Percentiles rank a stretch among this genome's conserved stretches.
Evolutionary conservation across 2,888 invertebrate species (phyloP).

Genomic region (Belgica antarctica): DNA sequence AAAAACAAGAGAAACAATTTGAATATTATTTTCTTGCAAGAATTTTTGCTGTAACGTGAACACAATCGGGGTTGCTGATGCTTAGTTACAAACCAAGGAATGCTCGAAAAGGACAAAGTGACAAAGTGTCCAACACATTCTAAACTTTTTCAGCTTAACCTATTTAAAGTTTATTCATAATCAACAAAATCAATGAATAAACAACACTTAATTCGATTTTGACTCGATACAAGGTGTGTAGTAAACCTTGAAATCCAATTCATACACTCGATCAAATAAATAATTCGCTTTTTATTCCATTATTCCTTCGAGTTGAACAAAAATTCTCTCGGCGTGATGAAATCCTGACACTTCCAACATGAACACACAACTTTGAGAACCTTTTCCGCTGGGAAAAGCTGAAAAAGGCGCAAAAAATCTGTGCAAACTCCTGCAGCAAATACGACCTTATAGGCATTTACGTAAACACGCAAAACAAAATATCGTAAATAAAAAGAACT

Average conservation of each 20-base stretch:
- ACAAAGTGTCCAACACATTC: too few species aligned
- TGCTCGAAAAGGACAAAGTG: neutral
- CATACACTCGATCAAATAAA: neutral
- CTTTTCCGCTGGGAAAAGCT: neutral
- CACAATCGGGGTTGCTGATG: too few species aligned
- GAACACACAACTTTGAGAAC: neutral
- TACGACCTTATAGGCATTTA: slow-evolving; percentile 31
- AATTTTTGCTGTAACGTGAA: too few species aligned
- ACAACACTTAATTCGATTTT: neutral
- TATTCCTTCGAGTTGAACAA: neutral
- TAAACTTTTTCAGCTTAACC: too few species aligned
- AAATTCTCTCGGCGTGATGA: neutral
- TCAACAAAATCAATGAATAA: too few species aligned
- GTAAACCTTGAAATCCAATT: slow-evolving; percentile 28
- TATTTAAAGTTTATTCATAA: too few species aligned
- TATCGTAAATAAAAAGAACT: slow-evolving; percentile 27
- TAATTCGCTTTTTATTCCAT: neutral
- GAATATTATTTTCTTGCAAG: too few species aligned
- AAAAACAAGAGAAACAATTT: neutral
- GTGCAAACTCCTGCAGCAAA: neutral
- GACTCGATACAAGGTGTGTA: neutral
- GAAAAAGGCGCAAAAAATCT: slow-evolving; percentile 14
- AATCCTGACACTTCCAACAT: slow-evolving; percentile 18
- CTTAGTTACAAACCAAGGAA: neutral
- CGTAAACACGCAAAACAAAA: slow-evolving; percentile 40